These are phyloP conservation scores for Latrodectus hesperus DNA, from an alignment of 2,888 invertebrate genomes.

Conservation along the genomic window DNA sequence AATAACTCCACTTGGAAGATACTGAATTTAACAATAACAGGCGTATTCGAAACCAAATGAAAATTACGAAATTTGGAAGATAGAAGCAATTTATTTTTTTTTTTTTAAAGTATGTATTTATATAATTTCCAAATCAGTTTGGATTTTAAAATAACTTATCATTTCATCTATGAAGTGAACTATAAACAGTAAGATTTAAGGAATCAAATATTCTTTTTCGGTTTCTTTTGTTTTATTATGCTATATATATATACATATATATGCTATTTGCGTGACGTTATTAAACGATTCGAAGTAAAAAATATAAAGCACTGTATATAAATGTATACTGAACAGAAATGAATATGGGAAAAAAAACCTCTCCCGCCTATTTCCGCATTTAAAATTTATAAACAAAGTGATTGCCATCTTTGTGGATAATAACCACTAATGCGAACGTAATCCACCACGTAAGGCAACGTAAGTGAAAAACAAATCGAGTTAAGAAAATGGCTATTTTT, in stretches of 20 bases:
- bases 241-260: slow-evolving; percentile 2
- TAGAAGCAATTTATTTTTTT: too few relatives aligned
- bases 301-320: background rate
- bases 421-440: slow-evolving; percentile 58
- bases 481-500: slow-evolving; percentile 50
- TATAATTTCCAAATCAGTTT: too few relatives aligned
- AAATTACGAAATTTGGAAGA: too few relatives aligned
- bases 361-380: slow-evolving; percentile 51
- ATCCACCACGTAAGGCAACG: slow-evolving; percentile 37
- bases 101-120: too few relatives aligned
- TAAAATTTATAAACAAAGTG: slow-evolving; percentile 67
- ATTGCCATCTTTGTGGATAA: slow-evolving; percentile 46
- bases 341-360: slow-evolving; percentile 7
- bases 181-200: too few relatives aligned
- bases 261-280: slow-evolving; percentile 54
- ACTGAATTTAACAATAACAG: too few relatives aligned
- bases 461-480: slow-evolving; percentile 66
- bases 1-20: too few relatives aligned
- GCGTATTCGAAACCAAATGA: too few relatives aligned
- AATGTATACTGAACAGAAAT: background rate
- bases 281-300: slow-evolving; percentile 16
- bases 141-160: too few relatives aligned
- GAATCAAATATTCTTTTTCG: background rate
- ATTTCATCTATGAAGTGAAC: too few relatives aligned
- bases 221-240: background rate